Evolutionary conservation across 2,113 vertebrate species (phyloP).

Genomic region (Chloroceryle aenea): DNA sequence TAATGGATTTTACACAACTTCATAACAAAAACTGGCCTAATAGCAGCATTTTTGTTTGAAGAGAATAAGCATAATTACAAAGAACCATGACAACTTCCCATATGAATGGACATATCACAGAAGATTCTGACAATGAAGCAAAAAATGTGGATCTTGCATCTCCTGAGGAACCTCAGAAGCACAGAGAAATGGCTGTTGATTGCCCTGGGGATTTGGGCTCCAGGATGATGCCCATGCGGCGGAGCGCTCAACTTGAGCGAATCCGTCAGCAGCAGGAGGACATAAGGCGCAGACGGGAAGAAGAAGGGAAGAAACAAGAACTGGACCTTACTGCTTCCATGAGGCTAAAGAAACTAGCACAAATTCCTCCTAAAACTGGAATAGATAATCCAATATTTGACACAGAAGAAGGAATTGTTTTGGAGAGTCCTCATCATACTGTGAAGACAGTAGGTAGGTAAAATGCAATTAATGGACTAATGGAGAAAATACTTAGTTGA

Average conservation of each 20-base stretch:
- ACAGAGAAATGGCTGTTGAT: constrained; percentile 91
- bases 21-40: constrained; percentile 64
- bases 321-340: constrained; percentile 89
- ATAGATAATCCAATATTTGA: constrained; percentile 96
- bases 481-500: background rate
- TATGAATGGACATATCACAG: constrained; percentile 90
- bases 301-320: constrained; percentile 86
- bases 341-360: constrained; percentile 90
- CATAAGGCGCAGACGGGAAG: constrained; percentile 86
- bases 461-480: background rate
- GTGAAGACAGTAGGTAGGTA: constrained; percentile 81
- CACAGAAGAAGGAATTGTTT: constrained; percentile 82
- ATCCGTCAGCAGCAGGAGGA: constrained; percentile 93
- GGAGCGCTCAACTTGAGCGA: constrained; percentile 85
- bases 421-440: constrained; percentile 79
- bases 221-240: constrained; percentile 86
- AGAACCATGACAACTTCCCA: constrained; percentile 89
- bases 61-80: constrained; percentile 37
- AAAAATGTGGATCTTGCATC: constrained; percentile 79
- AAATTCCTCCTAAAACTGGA: constrained; percentile 91
- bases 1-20: constrained; percentile 77
- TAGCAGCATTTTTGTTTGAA: constrained; percentile 70
- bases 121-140: constrained; percentile 85
- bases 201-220: constrained; percentile 93
- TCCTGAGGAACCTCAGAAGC: constrained; percentile 80